Conservation (phyloP, 2,113 vertebrate species). For the Phoxinus phoxinus region DNA sequence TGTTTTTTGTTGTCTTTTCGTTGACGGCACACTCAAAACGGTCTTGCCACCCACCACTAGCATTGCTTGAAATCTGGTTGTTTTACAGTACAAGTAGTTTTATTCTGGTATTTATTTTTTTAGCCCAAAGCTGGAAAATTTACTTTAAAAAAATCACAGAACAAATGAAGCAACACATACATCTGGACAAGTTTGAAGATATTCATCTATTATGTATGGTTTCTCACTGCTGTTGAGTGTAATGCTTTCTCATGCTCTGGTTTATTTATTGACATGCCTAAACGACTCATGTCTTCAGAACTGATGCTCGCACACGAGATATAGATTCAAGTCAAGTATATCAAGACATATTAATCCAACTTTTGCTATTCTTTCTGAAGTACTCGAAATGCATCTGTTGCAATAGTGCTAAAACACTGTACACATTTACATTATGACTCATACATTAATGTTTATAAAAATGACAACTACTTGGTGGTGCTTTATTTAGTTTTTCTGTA, state of each 20-base stretch:
- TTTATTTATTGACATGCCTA: slow-evolving; percentile 5
- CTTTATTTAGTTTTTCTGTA: neutral
- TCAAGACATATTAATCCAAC: neutral
- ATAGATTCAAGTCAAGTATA: neutral
- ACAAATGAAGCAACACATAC: neutral
- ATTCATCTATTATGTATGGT: neutral
- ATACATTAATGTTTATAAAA: neutral
- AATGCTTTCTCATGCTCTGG: neutral
- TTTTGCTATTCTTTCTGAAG: neutral
- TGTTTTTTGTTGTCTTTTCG: too few species aligned
- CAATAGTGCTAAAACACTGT: neutral
- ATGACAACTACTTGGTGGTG: neutral
- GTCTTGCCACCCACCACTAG: too few species aligned
- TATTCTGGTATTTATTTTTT: neutral
- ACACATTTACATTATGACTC: too few species aligned
- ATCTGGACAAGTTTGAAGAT: slow-evolving; percentile 1
- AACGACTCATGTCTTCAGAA: neutral
- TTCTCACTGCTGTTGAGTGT: neutral
- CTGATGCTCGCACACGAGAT: neutral
- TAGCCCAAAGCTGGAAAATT: neutral
- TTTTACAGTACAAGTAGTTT: neutral
- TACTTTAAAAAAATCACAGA: neutral
- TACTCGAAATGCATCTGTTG: neutral
- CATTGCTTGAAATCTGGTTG: neutral
- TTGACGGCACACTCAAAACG: too few species aligned